These are phyloP conservation scores for Pogonocichla stellata DNA, from an alignment of 2,113 vertebrate species.

Conservation along the genomic window DNA sequence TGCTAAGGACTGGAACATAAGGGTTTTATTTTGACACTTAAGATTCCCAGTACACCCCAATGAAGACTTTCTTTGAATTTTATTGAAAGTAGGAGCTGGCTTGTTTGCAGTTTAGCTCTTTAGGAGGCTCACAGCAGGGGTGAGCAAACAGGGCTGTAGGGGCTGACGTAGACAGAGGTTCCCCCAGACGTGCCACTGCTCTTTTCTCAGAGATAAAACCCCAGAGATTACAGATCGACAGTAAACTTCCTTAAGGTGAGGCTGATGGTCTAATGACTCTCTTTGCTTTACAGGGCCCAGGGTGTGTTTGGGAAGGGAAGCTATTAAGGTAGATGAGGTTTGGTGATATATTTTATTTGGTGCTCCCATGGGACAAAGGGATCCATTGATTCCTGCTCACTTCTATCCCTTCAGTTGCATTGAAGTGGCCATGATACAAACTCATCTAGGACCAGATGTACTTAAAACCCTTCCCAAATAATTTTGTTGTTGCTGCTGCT, in stretches of 20 bases:
- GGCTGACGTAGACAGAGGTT: background rate
- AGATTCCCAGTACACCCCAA: background rate
- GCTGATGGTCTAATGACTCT: background rate
- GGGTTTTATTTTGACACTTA: background rate
- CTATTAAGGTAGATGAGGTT: background rate
- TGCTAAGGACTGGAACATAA: background rate
- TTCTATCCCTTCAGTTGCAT: background rate
- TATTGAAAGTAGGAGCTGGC: background rate
- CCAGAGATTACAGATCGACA: conserved; percentile 1
- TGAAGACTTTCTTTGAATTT: background rate
- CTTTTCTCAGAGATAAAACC: conserved; percentile 13
- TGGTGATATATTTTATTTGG: background rate
- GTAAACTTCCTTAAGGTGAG: conserved; percentile 42
- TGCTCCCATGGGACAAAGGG: background rate
- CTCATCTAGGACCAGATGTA: background rate
- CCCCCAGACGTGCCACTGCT: background rate
- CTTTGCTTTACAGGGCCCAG: background rate
- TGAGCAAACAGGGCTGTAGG: background rate
- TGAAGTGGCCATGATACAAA: background rate
- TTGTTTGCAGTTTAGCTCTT: conserved; percentile 35
- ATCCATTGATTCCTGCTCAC: background rate
- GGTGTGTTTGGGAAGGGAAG: conserved; percentile 39
- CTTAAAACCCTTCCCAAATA: background rate
- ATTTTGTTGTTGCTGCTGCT: background rate
- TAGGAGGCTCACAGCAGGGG: background rate